Percentiles rank a stretch among this genome's conserved stretches.
Conservation (phyloP, 1,140 invertebrate species). For the Daktulosphaira vitifoliae region DNA sequence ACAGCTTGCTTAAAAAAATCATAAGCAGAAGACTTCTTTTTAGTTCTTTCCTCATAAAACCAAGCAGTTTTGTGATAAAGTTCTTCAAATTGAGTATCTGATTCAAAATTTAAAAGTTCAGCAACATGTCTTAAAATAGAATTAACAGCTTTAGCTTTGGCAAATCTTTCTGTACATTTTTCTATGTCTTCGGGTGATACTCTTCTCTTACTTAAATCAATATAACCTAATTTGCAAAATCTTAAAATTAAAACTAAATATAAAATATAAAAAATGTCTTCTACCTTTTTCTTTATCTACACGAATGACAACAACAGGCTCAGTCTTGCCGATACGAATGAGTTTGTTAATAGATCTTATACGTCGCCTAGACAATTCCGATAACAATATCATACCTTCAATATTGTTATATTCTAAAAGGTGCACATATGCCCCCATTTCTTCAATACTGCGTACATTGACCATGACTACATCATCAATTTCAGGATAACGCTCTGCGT, state of each 20-base stretch:
- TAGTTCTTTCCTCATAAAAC: slow-evolving; percentile 97
- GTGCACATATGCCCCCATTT: slow-evolving; percentile 99
- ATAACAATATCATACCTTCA: slow-evolving; percentile 91
- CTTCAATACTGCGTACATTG: slow-evolving; percentile 94
- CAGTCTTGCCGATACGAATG: slow-evolving; percentile 95
- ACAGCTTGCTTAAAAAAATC: slow-evolving; percentile 99
- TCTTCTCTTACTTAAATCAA: slow-evolving; percentile 97
- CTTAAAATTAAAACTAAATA: neutral
- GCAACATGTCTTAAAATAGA: slow-evolving; percentile 96
- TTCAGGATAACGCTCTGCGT: slow-evolving; percentile 95
- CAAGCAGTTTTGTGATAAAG: slow-evolving; percentile 97
- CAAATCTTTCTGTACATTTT: slow-evolving; percentile 96
- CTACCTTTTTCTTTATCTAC: slow-evolving; percentile 98
- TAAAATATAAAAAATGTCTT: neutral
- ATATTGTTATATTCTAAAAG: slow-evolving; percentile 98
- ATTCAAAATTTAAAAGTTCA: slow-evolving; percentile 84
- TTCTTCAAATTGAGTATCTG: slow-evolving; percentile 86
- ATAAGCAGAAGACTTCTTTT: slow-evolving; percentile 90
- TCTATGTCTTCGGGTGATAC: slow-evolving; percentile 96
- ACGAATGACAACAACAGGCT: slow-evolving; percentile 98
- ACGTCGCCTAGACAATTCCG: slow-evolving; percentile 93
- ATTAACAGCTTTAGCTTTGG: slow-evolving; percentile 97
- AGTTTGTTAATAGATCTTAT: slow-evolving; percentile 99
- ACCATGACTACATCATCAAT: slow-evolving; percentile 99
- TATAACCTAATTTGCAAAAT: slow-evolving; percentile 65